Percentiles rank a stretch among this genome's conserved stretches.
phyloP scores from a whole-genome alignment of 2,888 invertebrate species.

The Aphidoletes aphidimyza region DNA sequence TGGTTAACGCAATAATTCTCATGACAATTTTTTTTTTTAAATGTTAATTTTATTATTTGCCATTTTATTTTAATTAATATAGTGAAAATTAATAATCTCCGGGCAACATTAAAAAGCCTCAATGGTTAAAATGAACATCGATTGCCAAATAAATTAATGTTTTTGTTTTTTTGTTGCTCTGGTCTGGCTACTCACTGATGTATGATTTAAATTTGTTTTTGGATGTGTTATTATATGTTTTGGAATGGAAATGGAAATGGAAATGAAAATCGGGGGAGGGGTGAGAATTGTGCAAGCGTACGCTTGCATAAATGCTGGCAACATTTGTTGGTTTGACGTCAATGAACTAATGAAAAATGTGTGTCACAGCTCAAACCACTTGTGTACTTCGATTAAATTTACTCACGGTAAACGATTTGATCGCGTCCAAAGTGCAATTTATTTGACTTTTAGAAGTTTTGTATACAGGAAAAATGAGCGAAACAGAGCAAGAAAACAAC shows the following conservation, averaged over 20 bases:
- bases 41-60: slow-evolving; percentile 29
- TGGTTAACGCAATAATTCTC: slow-evolving; percentile 12
- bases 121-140: neutral
- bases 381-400: slow-evolving; percentile 24
- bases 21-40: neutral
- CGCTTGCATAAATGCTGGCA: no score
- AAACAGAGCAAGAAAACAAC: neutral
- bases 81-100: slow-evolving; percentile 37
- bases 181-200: no score
- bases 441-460: slow-evolving; percentile 8
- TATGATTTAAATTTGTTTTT: no score
- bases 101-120: neutral
- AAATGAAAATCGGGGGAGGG: no score
- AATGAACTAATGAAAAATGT: neutral
- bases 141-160: neutral
- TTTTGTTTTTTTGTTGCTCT: no score
- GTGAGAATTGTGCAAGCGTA: no score
- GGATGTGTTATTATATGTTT: no score
- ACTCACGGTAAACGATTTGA: slow-evolving; percentile 22
- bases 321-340: neutral
- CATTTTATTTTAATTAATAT: slow-evolving; percentile 37
- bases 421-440: slow-evolving; percentile 26
- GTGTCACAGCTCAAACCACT: neutral
- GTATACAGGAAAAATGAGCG: neutral
- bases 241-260: no score